Evolutionary conservation across 2,888 invertebrate genomes (phyloP), one percentile per base, ranked within the genome.

Genomic region (Sarcophaga caerulescens): DNA sequence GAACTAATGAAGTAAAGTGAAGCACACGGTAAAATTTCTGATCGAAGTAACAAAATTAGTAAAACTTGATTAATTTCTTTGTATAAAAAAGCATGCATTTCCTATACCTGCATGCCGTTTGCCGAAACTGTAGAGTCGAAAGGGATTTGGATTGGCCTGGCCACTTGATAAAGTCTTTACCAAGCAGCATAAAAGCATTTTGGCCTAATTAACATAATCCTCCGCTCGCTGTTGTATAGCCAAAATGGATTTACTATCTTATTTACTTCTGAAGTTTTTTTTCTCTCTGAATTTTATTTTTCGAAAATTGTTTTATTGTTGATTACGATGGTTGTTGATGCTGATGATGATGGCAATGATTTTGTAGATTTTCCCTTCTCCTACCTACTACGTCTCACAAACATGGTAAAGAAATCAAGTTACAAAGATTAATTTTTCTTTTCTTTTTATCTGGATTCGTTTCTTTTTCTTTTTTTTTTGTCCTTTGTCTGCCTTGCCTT

Each of bases 151-250:
- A 10, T 10, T 35, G 35, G 35, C 2, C 35, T 35, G 35, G 2
- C 8, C 8, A 35, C 5, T 25, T 73, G 60, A 85, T 63, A 57
- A 83, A 66, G 21, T 65, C 59, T 75, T 75, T 76, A 81, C 4
- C 52, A 52, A 52, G 52, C 5, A 52, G 52, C 69, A 77, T 52
- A 70, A 78, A 84, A 84, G 25, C 45, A 82, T 82, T 84, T 82
- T 84, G 85, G 35, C 62, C 84, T 87, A 88, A 87, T 88, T 88
- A 88, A 87, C 87, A 87, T 87, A 87, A 88, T 87, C 85, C 79
- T 79, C 80, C 65, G 25, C 25, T 25, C 10, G 17, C 5, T 52
- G 12, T 12, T 5, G 52, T 35, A 52, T 17, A 52, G 17, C 3
- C 17, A 52, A 4, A 17, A 14, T 78, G 65, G 11, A 78, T 52